phyloP scores from a whole-genome alignment of 2,888 invertebrate genomes.

The Orthosia gracilis region DNA sequence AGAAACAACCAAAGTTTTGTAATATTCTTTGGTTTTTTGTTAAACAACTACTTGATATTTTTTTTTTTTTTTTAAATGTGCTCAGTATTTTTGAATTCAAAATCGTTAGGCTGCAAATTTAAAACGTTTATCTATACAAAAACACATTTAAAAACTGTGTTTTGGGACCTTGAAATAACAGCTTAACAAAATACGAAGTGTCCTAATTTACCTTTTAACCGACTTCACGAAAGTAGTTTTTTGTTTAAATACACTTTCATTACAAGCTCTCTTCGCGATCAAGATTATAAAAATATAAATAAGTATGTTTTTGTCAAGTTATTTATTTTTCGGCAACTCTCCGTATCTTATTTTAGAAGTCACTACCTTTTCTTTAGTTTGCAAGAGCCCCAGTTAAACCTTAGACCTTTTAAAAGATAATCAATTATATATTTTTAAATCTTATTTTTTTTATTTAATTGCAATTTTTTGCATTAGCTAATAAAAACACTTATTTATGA shows the following conservation, averaged over 20 bases:
- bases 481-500: background rate
- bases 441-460: background rate
- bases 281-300: conserved; percentile 3
- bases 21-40: background rate
- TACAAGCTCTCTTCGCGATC: background rate
- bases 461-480: background rate
- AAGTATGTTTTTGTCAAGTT: background rate
- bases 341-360: background rate
- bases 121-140: background rate
- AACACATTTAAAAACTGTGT: conserved; percentile 1
- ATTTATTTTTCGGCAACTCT: background rate
- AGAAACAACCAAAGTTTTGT: background rate
- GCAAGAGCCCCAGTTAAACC: background rate
- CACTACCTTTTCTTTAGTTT: background rate
- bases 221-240: background rate
- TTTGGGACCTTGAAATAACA: background rate
- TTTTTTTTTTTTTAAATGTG: background rate
- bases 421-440: background rate
- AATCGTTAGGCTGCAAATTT: background rate
- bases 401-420: background rate
- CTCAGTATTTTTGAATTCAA: conserved; percentile 7
- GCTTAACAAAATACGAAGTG: conserved; percentile 1
- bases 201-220: background rate
- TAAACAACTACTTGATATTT: background rate
- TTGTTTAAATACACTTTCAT: background rate